Evolutionary conservation across 2,888 invertebrate genomes (phyloP).

Genomic region (Dicroscelio sp.): DNA sequence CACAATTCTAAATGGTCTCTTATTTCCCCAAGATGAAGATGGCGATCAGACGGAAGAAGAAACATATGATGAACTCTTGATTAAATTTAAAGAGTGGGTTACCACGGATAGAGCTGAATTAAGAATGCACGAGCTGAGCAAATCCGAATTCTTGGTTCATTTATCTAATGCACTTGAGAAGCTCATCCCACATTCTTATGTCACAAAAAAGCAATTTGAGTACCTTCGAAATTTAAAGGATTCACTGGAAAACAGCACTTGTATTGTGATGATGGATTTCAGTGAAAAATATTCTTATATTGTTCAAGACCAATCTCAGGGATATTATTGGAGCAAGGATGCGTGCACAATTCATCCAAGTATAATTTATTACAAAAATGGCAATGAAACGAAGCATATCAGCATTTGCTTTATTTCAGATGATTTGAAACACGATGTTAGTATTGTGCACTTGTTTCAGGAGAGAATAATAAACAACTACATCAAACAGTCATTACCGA

Average conservation of each 20-base stretch:
- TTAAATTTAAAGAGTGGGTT: conserved; percentile 48
- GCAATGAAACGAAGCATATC: conserved; percentile 21
- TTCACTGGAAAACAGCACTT: neutral
- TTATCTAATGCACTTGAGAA: neutral
- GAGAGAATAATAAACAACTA: conserved; percentile 38
- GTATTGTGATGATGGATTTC: conserved; percentile 52
- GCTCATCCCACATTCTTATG: conserved; percentile 11
- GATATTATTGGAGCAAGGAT: conserved; percentile 57
- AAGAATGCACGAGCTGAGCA: neutral
- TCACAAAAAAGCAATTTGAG: conserved; percentile 7
- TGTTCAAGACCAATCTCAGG: conserved; percentile 46
- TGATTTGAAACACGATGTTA: conserved; percentile 57
- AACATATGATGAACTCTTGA: conserved; percentile 16
- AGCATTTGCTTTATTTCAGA: conserved; percentile 49
- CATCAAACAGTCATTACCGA: conserved; percentile 11
- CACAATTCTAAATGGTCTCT: neutral
- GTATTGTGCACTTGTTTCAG: conserved; percentile 34
- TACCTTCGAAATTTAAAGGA: conserved; percentile 17
- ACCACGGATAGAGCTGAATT: conserved; percentile 28
- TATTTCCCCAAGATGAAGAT: neutral
- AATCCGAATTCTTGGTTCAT: neutral
- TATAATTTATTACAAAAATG: conserved; percentile 50
- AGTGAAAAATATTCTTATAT: conserved; percentile 61
- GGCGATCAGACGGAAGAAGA: conserved; percentile 4
- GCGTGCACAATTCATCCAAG: conserved; percentile 51